Evolutionary conservation across 2,113 vertebrate species (phyloP).

Genomic region (Erythrocercus mccallii): DNA sequence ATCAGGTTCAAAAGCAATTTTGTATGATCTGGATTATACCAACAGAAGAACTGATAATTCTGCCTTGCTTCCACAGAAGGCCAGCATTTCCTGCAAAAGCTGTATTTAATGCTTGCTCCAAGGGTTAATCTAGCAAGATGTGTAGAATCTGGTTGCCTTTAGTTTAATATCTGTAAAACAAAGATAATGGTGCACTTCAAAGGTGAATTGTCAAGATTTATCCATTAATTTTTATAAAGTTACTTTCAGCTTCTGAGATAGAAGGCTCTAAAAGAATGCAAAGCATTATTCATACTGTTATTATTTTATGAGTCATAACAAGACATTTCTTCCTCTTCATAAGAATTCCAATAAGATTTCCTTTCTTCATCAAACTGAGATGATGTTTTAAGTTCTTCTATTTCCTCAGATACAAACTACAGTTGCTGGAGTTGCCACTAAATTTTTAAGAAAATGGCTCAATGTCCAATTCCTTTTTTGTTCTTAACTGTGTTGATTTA

Average conservation of each 20-base stretch:
- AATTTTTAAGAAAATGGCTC: not conserved
- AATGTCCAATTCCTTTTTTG: not conserved
- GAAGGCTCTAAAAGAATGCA: constrained; percentile 15
- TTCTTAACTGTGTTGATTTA: not conserved
- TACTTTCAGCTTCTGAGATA: not conserved
- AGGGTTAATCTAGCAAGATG: not conserved
- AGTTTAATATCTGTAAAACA: not conserved
- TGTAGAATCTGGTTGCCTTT: not conserved
- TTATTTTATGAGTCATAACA: constrained; percentile 51
- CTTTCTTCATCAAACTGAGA: not conserved
- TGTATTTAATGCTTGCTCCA: not conserved
- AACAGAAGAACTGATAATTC: not conserved
- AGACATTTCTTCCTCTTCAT: constrained; percentile 1
- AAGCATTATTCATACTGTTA: constrained; percentile 48
- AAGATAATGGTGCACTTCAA: not conserved
- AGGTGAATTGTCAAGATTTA: constrained; percentile 1
- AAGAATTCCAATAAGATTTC: constrained; percentile 28
- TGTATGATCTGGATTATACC: not conserved
- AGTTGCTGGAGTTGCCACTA: not conserved
- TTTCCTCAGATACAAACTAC: not conserved
- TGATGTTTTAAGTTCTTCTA: not conserved
- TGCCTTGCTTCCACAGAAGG: not conserved
- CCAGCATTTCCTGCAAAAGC: not conserved
- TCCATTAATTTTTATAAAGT: constrained; percentile 35
- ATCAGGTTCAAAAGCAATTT: constrained; percentile 13